Base-by-base conservation (phyloP, 1,140 invertebrate species). In the Rhagoletis pomonella region DNA sequence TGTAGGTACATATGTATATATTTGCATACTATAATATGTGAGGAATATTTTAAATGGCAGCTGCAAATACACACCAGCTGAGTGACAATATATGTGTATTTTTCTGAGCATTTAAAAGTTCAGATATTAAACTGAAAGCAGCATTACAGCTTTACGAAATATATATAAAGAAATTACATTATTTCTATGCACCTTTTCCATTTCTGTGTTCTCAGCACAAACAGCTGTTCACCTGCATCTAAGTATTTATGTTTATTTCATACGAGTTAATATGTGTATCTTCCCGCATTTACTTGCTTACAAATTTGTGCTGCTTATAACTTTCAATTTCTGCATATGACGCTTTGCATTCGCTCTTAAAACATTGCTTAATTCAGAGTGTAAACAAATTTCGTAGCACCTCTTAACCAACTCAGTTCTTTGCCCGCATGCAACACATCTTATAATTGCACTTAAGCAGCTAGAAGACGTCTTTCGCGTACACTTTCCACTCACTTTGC, bases 401-500 rank as follows among this genome's bases (percentile, higher is more conserved):
- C 17, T 14, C 73, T 19, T 6, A 42, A 58, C 73, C 73, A 9
- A 50, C 73, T 29, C 17, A 4, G 47, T 17, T 47, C 17, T 4
- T 55, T 55, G 47, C 73, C 17, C 73, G 73, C 73, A 81, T 81
- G 47, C 73, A 19, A 19, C 47, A 5, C 17, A 55, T 81, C 29
- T 47, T 81, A 81, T 58, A 81, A 81, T 81, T 81, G 73, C 69
- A 77, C 69, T 77, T 77, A 50, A 44, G 44, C 73, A 81, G 47
- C 73, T 19, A 42, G 73, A 50, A 81, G 55, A 81, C 73, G 73
- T 81, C 73, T 81, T 81, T 81, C 47, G 73, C 73, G 73, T 14
- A 81, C n/a, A 81, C 44, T 81, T 81, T 81, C n/a, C 73, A 81
- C 73, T 81, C 47, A 81, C 73, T 81, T 58, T 55, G n/a, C 47